A percentile compares a stretch with the other conserved stretches of the same genome.
Evolutionary conservation across 2,113 vertebrate species (phyloP).

Genomic region (Mus pahari): DNA sequence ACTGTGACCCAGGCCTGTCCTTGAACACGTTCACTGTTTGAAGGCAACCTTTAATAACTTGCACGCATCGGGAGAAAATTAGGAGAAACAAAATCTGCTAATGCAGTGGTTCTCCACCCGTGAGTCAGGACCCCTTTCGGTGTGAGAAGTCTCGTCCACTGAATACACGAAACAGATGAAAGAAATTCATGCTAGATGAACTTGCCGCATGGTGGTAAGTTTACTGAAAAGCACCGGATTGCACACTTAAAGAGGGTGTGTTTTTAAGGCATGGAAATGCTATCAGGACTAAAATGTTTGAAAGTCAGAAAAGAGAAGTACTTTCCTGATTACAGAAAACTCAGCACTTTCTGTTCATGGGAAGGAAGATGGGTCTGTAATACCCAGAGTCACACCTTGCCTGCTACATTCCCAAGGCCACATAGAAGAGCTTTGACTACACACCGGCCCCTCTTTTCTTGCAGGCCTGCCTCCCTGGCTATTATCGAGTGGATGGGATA

Average conservation of each 20-base stretch:
- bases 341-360: neutral
- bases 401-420: no score
- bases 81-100: neutral
- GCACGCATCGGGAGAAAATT: neutral
- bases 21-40: neutral
- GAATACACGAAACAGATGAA: neutral
- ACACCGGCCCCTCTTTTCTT: slow-evolving; percentile 4
- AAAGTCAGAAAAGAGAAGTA: neutral
- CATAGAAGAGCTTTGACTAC: neutral
- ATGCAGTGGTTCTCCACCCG: neutral
- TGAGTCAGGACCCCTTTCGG: neutral
- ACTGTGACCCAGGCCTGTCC: neutral
- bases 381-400: rapidly evolving
- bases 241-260: neutral
- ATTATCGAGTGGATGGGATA: slow-evolving; percentile 94
- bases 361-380: neutral
- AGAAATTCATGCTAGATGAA: neutral
- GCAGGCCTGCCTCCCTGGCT: slow-evolving; percentile 91
- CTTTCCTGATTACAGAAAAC: neutral
- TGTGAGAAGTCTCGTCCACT: neutral
- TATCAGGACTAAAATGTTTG: neutral
- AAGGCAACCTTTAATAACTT: neutral
- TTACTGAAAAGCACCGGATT: neutral
- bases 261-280: neutral
- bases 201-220: neutral